Evolutionary conservation across 2,888 invertebrate genomes (phyloP).

Genomic region (Drosophila austrosaltans): DNA sequence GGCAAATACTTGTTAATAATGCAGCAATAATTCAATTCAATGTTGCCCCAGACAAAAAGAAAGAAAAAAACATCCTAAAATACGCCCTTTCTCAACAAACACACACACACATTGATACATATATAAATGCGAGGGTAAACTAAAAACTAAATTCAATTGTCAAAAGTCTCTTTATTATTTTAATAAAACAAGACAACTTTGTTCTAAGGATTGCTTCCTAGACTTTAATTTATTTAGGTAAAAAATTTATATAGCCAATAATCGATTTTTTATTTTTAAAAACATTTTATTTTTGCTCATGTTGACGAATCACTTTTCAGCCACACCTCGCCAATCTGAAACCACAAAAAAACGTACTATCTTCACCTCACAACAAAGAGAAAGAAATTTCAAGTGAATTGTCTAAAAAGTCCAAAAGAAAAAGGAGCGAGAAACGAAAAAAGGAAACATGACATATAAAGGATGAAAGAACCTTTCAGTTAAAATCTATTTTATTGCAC

Average conservation of each 20-base stretch:
- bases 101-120: neutral
- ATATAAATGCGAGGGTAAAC: neutral
- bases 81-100: too few relatives aligned
- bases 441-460: too few relatives aligned
- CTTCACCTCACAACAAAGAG: neutral
- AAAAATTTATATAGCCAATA: too few relatives aligned
- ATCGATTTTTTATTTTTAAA: too few relatives aligned
- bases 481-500: too few relatives aligned
- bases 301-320: neutral
- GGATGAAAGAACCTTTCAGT: too few relatives aligned
- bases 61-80: neutral
- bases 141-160: neutral
- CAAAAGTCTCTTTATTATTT: too few relatives aligned
- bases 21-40: conserved; percentile 32
- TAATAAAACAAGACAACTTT: too few relatives aligned
- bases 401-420: neutral
- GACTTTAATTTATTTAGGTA: too few relatives aligned
- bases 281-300: too few relatives aligned
- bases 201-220: too few relatives aligned
- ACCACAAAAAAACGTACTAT: neutral
- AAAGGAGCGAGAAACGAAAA: too few relatives aligned
- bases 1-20: conserved; percentile 22
- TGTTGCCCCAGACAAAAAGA: neutral
- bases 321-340: neutral
- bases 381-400: neutral